These are phyloP conservation scores for Steromphala cineraria DNA, from an alignment of 2,888 invertebrate genomes.

Conservation along the genomic window DNA sequence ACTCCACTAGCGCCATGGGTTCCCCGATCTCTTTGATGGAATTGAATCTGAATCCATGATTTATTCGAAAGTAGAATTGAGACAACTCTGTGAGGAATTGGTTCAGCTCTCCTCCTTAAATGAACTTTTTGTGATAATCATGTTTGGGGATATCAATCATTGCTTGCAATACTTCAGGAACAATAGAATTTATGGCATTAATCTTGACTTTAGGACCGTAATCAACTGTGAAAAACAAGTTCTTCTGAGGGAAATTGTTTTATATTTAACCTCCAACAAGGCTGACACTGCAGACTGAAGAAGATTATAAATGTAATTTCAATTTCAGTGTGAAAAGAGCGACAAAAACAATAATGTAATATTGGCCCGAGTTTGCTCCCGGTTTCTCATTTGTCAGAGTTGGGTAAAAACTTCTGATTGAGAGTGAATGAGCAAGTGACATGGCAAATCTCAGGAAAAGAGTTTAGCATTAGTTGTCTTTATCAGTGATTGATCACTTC, in stretches of 20 bases:
- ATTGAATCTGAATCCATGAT: neutral
- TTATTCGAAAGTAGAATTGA: neutral
- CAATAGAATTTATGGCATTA: too few relatives aligned
- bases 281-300: too few relatives aligned
- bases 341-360: neutral
- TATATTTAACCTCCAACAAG: too few relatives aligned
- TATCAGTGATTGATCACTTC: constrained; percentile 8
- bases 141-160: too few relatives aligned
- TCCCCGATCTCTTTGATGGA: neutral
- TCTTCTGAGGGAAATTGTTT: too few relatives aligned
- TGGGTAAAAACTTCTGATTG: neutral
- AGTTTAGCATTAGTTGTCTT: neutral
- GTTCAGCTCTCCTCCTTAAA: too few relatives aligned
- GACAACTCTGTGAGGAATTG: neutral
- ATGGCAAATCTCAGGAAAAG: neutral
- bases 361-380: neutral
- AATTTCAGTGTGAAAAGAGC: neutral
- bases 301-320: too few relatives aligned
- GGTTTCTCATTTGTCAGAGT: constrained; percentile 6
- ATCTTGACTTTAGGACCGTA: too few relatives aligned
- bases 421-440: neutral
- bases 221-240: too few relatives aligned
- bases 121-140: too few relatives aligned
- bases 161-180: too few relatives aligned
- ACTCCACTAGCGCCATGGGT: neutral